These are phyloP conservation scores for Danionella dracula DNA, from an alignment of 2,797 vertebrate genomes.

Conservation along the genomic window DNA sequence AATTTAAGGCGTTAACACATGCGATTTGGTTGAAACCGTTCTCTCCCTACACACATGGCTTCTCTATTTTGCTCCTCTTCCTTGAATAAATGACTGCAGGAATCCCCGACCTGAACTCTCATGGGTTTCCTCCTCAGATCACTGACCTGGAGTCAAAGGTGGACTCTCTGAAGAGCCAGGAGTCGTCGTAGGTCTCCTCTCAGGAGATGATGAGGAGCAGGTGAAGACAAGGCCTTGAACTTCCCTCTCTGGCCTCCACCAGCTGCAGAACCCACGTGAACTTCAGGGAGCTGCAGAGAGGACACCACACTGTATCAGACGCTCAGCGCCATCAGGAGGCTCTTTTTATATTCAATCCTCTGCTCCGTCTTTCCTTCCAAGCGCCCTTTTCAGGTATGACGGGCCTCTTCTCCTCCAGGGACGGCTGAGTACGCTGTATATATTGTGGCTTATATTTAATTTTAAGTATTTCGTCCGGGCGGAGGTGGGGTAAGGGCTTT, in stretches of 20 bases:
- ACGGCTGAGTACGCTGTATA: constrained; percentile 58
- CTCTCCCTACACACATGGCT: too few relatives aligned
- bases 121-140: constrained; percentile 67
- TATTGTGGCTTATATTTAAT: constrained; percentile 71
- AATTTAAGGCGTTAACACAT: too few relatives aligned
- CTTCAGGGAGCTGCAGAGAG: constrained; percentile 26
- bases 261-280: constrained; percentile 39
- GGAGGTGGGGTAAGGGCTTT: constrained; percentile 15
- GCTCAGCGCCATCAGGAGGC: constrained; percentile 32
- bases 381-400: constrained; percentile 3
- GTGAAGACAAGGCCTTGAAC: constrained; percentile 17
- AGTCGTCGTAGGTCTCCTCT: constrained; percentile 73
- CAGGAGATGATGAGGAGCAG: constrained; percentile 9
- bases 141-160: constrained; percentile 89
- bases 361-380: constrained; percentile 13
- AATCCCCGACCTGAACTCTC: neutral
- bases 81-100: too few relatives aligned
- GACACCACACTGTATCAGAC: constrained; percentile 29
- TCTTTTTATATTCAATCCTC: constrained; percentile 22
- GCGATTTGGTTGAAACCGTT: too few relatives aligned
- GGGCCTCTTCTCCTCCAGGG: neutral
- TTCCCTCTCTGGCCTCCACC: constrained; percentile 39
- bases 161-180: constrained; percentile 83
- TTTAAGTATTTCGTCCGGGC: constrained; percentile 43
- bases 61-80: too few relatives aligned